Evolutionary conservation across 2,888 invertebrate genomes (phyloP), one percentile per base, ranked within the genome.

Genomic region (Polylopha cassiicola): DNA sequence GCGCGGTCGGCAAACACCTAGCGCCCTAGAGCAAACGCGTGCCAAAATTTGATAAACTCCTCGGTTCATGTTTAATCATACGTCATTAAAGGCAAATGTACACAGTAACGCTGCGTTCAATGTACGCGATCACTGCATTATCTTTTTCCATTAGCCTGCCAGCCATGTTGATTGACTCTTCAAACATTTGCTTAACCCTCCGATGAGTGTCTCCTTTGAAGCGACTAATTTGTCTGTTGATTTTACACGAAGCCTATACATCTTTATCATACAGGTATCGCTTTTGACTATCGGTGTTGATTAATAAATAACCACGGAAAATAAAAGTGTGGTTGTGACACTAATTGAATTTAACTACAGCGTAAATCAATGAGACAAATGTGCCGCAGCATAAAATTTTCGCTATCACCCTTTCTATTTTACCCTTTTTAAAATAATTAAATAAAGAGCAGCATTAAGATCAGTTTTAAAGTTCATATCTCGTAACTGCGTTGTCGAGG

Each of bases 11-110:
- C 78, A 81, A 81, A 81, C 80, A 81, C 63, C 68, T 69, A 71
- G 61, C 66, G 61, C 67, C 65, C 70, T 66, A 64, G 67, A 67
- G 70, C 73, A 73, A 78, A 80, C 82, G 81, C 76, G 81, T 82
- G 82, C 78, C 78, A 76, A 82, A 81, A 74, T 80, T 78, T 78
- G 82, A 82, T 82, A 84, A 81, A 78, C 73, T 77, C 73, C 65
- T 70, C 68, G 57, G 68, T 78, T 77, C 74, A 78, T 80, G 80
- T 82, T 77, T 81, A 79, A 81, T 81, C 77, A 81, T 78, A 74
- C 66, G 70, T 71, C 73, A 78, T 78, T 79, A 73, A 70, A 72
- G 71, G 66, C 65, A 52, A 65, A 61, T 64, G 69, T 72, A 68
- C 66, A 69, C 61, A 72, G 47, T 37, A 44, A 37, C 52, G 53